These are phyloP conservation scores for Philypnodon macrostomus DNA, from an alignment of 2,797 vertebrate species.

Conservation along the genomic window DNA sequence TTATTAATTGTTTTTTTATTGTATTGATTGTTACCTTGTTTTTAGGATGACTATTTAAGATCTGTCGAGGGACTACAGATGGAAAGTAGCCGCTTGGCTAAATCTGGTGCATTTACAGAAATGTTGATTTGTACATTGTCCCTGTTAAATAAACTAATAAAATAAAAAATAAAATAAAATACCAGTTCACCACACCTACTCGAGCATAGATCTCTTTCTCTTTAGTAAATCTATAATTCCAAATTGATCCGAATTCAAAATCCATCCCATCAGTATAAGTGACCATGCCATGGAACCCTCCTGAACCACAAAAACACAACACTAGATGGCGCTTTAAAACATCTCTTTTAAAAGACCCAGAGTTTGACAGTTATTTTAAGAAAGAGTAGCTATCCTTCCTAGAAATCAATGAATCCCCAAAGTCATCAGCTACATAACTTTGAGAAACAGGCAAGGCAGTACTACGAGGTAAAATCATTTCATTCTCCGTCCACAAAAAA, in stretches of 20 bases:
- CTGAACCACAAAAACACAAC: background rate
- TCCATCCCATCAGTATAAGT: background rate
- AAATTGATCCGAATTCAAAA: background rate
- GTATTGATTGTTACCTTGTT: too few species aligned
- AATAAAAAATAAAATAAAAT: too few species aligned
- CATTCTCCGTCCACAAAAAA: background rate
- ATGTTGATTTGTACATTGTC: too few species aligned
- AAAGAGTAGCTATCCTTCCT: background rate
- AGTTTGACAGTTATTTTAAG: slow-evolving; percentile 6
- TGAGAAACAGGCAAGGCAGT: background rate
- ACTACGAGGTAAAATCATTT: background rate
- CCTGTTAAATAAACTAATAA: too few species aligned
- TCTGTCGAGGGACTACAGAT: too few species aligned
- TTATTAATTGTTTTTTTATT: too few species aligned
- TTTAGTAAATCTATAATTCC: background rate
- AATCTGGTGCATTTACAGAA: too few species aligned
- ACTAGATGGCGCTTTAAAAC: slow-evolving; percentile 15
- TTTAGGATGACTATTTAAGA: too few species aligned
- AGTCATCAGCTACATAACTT: background rate
- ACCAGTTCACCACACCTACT: background rate
- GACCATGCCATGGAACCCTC: background rate
- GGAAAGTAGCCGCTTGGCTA: too few species aligned
- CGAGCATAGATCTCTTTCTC: background rate
- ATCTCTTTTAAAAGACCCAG: slow-evolving; percentile 14
- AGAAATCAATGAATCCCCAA: background rate